Evolutionary conservation across 2,797 vertebrate species (phyloP).

Genomic region (Melanotaenia boesemani): DNA sequence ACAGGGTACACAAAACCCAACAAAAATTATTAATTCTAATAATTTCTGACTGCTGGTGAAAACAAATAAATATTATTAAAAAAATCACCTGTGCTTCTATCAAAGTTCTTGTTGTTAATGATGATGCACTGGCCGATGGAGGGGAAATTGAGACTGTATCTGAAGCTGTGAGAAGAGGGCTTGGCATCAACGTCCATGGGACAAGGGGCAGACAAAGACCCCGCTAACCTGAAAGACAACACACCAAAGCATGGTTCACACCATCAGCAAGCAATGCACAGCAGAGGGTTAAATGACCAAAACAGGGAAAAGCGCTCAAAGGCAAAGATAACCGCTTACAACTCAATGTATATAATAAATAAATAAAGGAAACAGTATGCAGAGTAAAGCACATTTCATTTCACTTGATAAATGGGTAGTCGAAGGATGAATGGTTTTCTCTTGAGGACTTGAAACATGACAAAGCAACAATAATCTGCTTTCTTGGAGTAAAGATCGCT

Average conservation of each 20-base stretch:
- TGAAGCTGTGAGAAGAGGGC: constrained; percentile 62
- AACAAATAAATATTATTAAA: not conserved
- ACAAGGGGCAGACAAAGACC: constrained; percentile 18
- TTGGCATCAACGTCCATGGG: constrained; percentile 75
- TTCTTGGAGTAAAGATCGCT: not conserved
- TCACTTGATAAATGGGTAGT: not conserved
- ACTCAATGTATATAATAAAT: not conserved
- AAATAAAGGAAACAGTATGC: too few relatives aligned
- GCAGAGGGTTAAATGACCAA: too few relatives aligned
- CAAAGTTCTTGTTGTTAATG: constrained; percentile 98
- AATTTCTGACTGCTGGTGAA: too few relatives aligned
- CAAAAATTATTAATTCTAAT: not conserved
- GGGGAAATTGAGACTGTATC: constrained; percentile 89
- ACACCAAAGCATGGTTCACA: not conserved
- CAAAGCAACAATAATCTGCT: constrained; percentile 22
- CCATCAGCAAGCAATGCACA: not conserved
- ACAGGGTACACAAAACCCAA: not conserved
- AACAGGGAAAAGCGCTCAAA: not conserved
- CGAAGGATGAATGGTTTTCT: not conserved
- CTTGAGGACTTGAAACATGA: not conserved
- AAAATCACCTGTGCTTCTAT: constrained; percentile 81
- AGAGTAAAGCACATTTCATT: not conserved
- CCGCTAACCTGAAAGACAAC: constrained; percentile 42
- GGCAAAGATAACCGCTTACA: not conserved
- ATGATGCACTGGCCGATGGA: constrained; percentile 92